Percentiles rank a stretch among this genome's conserved stretches.
phyloP scores from a whole-genome alignment of 1,140 invertebrate genomes.

The Danaus melanippus region DNA sequence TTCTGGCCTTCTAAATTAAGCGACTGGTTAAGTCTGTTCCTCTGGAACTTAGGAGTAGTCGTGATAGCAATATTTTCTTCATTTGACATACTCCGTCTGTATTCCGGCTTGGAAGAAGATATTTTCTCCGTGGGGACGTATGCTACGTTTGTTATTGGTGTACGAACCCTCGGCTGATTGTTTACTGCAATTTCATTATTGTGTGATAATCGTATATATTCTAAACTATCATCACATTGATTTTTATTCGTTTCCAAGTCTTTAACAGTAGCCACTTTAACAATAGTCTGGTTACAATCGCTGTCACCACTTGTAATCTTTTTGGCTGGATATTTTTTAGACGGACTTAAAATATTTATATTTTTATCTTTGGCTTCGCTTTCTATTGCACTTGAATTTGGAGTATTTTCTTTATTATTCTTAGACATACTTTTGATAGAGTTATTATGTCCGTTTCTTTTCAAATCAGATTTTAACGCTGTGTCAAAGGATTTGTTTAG shows the following conservation, averaged over 20 bases:
- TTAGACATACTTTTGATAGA: slow-evolving; percentile 26
- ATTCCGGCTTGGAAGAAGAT: slow-evolving; percentile 34
- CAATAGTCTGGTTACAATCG: slow-evolving; percentile 50
- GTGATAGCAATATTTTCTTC: slow-evolving; percentile 48
- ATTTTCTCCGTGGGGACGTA: slow-evolving; percentile 57
- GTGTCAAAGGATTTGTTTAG: slow-evolving; percentile 38
- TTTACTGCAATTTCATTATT: slow-evolving; percentile 67
- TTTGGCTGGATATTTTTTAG: slow-evolving; percentile 61
- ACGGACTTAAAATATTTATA: slow-evolving; percentile 61
- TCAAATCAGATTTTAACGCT: slow-evolving; percentile 22
- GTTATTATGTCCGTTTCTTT: slow-evolving; percentile 32
- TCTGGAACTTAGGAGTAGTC: slow-evolving; percentile 61
- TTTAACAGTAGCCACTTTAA: slow-evolving; percentile 63
- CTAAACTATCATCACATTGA: slow-evolving; percentile 61
- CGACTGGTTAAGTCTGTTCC: slow-evolving; percentile 67
- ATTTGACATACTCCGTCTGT: slow-evolving; percentile 52
- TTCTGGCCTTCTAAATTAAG: slow-evolving; percentile 63
- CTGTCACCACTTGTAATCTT: slow-evolving; percentile 59
- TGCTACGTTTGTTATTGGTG: slow-evolving; percentile 64
- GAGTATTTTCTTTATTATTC: slow-evolving; percentile 48
- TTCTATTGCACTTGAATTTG: slow-evolving; percentile 58
- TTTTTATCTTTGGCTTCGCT: slow-evolving; percentile 65
- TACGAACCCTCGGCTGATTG: slow-evolving; percentile 67
- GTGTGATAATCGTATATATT: slow-evolving; percentile 64
- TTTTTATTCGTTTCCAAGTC: slow-evolving; percentile 64